Conservation (phyloP, 2,113 vertebrate species). For the Malaclemys terrapin region DNA sequence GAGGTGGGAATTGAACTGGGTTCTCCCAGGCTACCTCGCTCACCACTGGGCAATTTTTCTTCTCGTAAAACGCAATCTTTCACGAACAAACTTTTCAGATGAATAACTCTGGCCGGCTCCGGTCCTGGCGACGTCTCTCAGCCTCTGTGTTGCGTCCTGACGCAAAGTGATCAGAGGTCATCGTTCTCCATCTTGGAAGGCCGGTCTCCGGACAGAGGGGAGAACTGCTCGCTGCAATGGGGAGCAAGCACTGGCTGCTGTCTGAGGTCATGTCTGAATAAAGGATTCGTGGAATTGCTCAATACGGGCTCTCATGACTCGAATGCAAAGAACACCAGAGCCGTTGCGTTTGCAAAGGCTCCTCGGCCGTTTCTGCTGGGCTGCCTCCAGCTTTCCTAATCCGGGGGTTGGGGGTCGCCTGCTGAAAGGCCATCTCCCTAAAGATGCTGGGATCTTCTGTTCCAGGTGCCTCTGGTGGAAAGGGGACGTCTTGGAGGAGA, state of each 20-base stretch:
- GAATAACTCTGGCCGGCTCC: not conserved
- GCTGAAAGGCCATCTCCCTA: not conserved
- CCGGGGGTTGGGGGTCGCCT: not conserved
- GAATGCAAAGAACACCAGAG: not conserved
- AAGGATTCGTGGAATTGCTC: not conserved
- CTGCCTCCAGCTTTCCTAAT: not conserved
- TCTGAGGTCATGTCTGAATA: not conserved
- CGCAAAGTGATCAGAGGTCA: not conserved
- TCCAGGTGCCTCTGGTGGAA: not conserved
- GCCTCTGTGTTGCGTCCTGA: not conserved
- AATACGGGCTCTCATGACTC: not conserved
- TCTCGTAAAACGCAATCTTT: not conserved
- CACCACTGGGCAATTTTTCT: not conserved
- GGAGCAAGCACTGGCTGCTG: not conserved
- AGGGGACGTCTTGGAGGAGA: not conserved
- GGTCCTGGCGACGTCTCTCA: not conserved
- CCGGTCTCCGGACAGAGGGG: not conserved
- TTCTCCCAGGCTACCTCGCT: not conserved
- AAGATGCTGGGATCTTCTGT: not conserved
- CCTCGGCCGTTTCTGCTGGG: not conserved
- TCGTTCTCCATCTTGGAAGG: rapidly evolving
- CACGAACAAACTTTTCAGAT: not conserved
- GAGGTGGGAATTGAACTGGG: not conserved
- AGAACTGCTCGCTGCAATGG: too few relatives aligned
- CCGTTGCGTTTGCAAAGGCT: not conserved